phyloP scores from a whole-genome alignment of 2,888 invertebrate species.

The Lasioglossum figueresi region DNA sequence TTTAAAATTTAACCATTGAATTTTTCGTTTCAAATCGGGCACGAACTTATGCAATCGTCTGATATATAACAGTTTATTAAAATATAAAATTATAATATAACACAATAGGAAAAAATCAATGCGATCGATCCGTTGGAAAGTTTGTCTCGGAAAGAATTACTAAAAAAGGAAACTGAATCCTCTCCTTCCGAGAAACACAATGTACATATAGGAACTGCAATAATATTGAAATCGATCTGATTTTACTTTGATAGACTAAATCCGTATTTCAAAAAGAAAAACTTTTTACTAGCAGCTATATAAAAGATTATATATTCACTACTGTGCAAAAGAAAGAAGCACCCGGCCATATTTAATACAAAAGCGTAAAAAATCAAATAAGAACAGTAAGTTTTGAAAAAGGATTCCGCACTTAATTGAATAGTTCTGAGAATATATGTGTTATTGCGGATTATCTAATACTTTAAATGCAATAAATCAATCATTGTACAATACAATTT shows the following conservation, averaged over 20 bases:
- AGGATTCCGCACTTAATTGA: too few relatives aligned
- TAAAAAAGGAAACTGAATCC: neutral
- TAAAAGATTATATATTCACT: neutral
- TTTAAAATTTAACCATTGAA: too few relatives aligned
- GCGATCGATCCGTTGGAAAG: neutral
- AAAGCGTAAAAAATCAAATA: too few relatives aligned
- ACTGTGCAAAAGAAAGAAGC: too few relatives aligned
- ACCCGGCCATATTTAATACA: too few relatives aligned
- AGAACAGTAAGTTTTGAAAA: too few relatives aligned
- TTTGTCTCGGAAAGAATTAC: neutral
- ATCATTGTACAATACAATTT: too few relatives aligned
- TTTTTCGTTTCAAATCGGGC: too few relatives aligned
- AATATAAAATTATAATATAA: constrained; percentile 3
- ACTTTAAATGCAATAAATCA: too few relatives aligned
- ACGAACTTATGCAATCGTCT: too few relatives aligned
- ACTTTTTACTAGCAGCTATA: neutral
- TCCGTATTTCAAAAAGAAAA: neutral
- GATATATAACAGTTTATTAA: constrained; percentile 16
- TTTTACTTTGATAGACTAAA: neutral
- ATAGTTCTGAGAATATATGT: too few relatives aligned
- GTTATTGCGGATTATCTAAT: too few relatives aligned
- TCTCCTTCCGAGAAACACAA: neutral
- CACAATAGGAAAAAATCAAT: neutral
- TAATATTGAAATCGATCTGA: neutral
- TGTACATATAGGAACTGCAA: neutral